phyloP scores from a whole-genome alignment of 2,113 vertebrate species.

The Apaloderma vittatum region DNA sequence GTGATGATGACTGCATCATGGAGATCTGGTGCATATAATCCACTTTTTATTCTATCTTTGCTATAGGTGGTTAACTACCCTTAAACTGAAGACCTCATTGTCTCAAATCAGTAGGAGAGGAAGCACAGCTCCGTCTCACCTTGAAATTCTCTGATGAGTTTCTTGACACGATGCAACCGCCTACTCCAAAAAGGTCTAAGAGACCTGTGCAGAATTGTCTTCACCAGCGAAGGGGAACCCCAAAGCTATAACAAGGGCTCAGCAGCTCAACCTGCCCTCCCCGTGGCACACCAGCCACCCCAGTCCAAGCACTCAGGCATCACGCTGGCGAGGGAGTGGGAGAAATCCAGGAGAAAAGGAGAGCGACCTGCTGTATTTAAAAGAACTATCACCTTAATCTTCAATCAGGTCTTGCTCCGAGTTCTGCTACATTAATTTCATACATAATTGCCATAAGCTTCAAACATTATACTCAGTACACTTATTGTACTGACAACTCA shows the following conservation, averaged over 20 bases:
- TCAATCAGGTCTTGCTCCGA: neutral
- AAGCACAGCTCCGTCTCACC: fast-evolving
- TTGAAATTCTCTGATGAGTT: neutral
- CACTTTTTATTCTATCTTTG: neutral
- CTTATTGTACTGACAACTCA: slow-evolving; percentile 31
- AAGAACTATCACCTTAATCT: neutral
- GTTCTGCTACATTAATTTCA: slow-evolving; percentile 25
- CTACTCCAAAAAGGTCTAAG: neutral
- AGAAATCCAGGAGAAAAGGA: neutral
- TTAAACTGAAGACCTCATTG: neutral
- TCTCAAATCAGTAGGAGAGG: neutral
- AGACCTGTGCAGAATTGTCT: neutral
- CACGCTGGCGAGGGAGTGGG: fast-evolving
- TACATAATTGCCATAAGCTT: slow-evolving; percentile 17
- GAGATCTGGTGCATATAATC: neutral
- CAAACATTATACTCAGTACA: neutral
- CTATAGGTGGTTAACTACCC: neutral
- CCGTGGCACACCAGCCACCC: neutral
- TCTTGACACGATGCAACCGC: neutral
- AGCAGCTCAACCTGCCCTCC: neutral
- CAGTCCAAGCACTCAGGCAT: neutral
- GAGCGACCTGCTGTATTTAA: neutral
- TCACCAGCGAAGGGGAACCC: neutral
- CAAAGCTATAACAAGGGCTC: neutral
- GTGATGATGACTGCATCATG: too few relatives aligned